Conservation (phyloP, 2,113 vertebrate genomes). For the Ptilorrhoa leucosticta region DNA sequence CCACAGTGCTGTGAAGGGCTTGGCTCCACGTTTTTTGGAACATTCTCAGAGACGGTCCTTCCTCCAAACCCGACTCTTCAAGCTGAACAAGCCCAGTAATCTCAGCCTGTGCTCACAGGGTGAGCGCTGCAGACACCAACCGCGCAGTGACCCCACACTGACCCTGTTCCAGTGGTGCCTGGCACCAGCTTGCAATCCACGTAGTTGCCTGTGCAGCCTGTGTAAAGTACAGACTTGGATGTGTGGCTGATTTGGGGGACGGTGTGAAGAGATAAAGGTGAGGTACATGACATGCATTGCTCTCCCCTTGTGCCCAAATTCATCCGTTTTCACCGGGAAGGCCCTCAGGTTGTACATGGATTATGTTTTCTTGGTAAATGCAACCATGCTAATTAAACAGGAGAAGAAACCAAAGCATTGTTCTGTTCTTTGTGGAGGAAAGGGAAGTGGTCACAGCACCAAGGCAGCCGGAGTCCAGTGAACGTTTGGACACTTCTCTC, state of each 20-base stretch:
- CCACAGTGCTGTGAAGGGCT: neutral
- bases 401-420: neutral
- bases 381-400: neutral
- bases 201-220: rapidly evolving
- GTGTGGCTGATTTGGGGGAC: neutral
- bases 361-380: neutral
- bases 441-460: neutral
- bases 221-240: too few species aligned
- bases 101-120: neutral
- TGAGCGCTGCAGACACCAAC: neutral
- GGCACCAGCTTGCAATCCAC: rapidly evolving
- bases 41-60: neutral
- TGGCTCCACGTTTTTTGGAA: neutral
- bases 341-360: rapidly evolving
- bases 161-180: neutral
- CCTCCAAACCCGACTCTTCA: neutral
- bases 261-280: neutral
- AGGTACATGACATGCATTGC: rapidly evolving
- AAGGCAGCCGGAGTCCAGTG: neutral
- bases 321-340: rapidly evolving
- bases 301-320: neutral
- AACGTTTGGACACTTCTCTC: neutral
- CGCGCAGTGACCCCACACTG: neutral
- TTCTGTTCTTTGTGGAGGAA: neutral
- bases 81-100: neutral